These are phyloP conservation scores for Enoplosus armatus DNA, from an alignment of 2,797 vertebrate genomes.

Conservation along the genomic window DNA sequence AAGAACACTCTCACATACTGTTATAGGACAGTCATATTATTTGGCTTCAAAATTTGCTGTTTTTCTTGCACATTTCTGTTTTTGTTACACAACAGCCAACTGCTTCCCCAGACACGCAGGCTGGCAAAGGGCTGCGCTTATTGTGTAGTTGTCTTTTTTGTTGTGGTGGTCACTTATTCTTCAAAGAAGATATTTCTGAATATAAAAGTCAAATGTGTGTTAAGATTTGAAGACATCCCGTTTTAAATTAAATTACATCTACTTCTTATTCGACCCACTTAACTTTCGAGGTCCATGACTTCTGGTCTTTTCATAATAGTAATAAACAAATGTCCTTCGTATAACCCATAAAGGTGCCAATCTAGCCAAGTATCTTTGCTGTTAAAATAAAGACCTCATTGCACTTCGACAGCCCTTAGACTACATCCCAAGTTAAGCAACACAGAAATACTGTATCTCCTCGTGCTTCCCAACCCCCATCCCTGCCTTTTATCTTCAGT, in stretches of 20 bases:
- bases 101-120: constrained; percentile 28
- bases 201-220: not conserved
- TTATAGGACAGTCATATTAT: not conserved
- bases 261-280: not conserved
- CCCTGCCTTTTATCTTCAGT: constrained; percentile 62
- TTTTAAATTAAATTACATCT: too few relatives aligned
- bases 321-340: not conserved
- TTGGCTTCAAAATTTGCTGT: not conserved
- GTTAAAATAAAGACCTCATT: constrained; percentile 25
- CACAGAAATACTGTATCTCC: constrained; percentile 17
- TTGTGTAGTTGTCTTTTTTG: not conserved
- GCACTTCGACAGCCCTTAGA: constrained; percentile 22
- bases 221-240: not conserved
- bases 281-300: not conserved
- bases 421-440: constrained; percentile 18
- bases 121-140: not conserved
- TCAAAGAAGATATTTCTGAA: not conserved
- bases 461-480: constrained; percentile 15
- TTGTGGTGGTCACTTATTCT: constrained; percentile 4
- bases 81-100: constrained; percentile 46
- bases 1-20: not conserved
- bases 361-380: constrained; percentile 14
- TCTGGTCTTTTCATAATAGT: not conserved
- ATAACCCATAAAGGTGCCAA: not conserved
- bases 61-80: constrained; percentile 34